Evolutionary conservation across 2,888 invertebrate species (phyloP).

Genomic region (Dorcus parallelipipedus): DNA sequence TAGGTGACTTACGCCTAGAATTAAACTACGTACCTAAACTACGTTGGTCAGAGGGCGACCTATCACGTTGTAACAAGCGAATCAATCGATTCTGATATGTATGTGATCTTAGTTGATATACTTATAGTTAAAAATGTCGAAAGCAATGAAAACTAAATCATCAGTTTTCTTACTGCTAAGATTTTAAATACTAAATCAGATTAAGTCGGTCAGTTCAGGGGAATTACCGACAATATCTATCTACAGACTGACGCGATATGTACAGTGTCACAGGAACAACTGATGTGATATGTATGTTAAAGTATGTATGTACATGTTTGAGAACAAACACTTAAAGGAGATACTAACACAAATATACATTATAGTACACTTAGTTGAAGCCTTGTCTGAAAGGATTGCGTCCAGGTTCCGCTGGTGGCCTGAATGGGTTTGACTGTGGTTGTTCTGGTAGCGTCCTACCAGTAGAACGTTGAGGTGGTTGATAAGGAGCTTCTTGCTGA

Average conservation of each 20-base stretch:
- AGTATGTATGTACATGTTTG: constrained; percentile 29
- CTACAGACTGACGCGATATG: constrained; percentile 29
- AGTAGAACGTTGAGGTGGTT: constrained; percentile 48
- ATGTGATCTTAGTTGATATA: constrained; percentile 52
- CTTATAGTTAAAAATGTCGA: constrained; percentile 26
- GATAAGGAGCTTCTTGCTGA: constrained; percentile 31
- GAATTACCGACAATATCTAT: neutral
- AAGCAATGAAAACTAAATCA: constrained; percentile 12
- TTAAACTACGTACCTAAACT: constrained; percentile 7
- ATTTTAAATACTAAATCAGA: neutral
- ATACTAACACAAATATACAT: constrained; percentile 31
- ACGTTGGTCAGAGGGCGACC: constrained; percentile 27
- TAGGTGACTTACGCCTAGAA: constrained; percentile 17
- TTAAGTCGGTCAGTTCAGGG: neutral
- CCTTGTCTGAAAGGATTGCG: constrained; percentile 73
- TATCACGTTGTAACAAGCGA: constrained; percentile 47
- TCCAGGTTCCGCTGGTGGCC: constrained; percentile 46
- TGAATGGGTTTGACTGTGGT: constrained; percentile 46
- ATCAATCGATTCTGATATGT: constrained; percentile 51
- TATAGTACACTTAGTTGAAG: constrained; percentile 48
- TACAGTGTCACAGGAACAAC: constrained; percentile 42
- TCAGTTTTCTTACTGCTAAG: neutral
- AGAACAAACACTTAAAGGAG: constrained; percentile 23
- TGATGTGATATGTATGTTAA: constrained; percentile 37
- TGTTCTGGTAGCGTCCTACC: constrained; percentile 39